Percentiles rank a stretch among this genome's conserved stretches.
phyloP scores from a whole-genome alignment of 1,140 invertebrate species.

The Odontomachus brunneus region DNA sequence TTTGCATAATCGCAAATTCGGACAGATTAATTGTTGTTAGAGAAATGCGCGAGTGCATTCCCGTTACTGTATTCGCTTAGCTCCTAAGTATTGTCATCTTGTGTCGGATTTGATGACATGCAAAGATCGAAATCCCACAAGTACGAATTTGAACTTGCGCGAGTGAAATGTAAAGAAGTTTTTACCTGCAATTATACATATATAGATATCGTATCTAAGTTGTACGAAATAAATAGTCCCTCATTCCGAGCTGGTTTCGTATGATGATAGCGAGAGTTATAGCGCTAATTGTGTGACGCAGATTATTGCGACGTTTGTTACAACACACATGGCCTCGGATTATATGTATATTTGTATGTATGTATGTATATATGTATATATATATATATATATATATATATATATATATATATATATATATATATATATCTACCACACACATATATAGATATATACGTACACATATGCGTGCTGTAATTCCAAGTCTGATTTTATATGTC shows the following conservation, averaged over 20 bases:
- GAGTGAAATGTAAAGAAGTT: slow-evolving; percentile 28
- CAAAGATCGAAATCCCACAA: slow-evolving; percentile 24
- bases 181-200: slow-evolving; percentile 27
- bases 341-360: too few relatives aligned
- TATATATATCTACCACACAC: too few relatives aligned
- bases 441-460: too few relatives aligned
- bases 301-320: slow-evolving; percentile 67
- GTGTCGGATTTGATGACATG: slow-evolving; percentile 13
- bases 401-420: too few relatives aligned
- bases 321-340: slow-evolving; percentile 57
- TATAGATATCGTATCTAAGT: slow-evolving; percentile 25
- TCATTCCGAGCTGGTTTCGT: slow-evolving; percentile 30
- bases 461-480: slow-evolving; percentile 44
- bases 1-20: slow-evolving; percentile 1
- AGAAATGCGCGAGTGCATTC: slow-evolving; percentile 49
- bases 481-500: slow-evolving; percentile 80
- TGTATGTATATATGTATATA: too few relatives aligned
- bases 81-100: slow-evolving; percentile 24
- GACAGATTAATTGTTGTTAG: background rate
- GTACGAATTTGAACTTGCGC: slow-evolving; percentile 1
- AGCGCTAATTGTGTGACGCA: slow-evolving; percentile 53
- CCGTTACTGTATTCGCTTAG: slow-evolving; percentile 26
- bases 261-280: slow-evolving; percentile 32
- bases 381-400: too few relatives aligned
- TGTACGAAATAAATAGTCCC: slow-evolving; percentile 39